Conservation (phyloP, 2,888 invertebrate species). For the Hypercompe scribonia region DNA sequence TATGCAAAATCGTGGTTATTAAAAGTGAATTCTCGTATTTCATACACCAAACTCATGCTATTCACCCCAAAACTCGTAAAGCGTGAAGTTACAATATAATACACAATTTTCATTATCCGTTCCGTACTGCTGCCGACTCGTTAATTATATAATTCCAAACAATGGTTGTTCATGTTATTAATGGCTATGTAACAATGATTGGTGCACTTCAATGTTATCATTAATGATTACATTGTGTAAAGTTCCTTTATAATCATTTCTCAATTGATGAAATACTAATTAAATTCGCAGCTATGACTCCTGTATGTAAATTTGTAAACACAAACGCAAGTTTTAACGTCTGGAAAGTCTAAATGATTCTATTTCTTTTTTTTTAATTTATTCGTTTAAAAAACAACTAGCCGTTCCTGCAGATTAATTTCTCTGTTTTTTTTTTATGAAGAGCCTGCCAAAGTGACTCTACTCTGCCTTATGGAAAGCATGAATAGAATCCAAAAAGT, state of each 20-base stretch:
- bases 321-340: neutral
- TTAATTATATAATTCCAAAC: conserved; percentile 23
- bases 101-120: conserved; percentile 8
- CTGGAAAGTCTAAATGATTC: neutral
- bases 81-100: conserved; percentile 11
- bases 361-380: neutral
- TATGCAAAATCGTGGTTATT: neutral
- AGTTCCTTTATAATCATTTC: neutral
- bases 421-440: too few relatives aligned
- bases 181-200: conserved; percentile 17
- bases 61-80: conserved; percentile 12
- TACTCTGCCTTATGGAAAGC: too few relatives aligned
- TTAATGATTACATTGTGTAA: conserved; percentile 2
- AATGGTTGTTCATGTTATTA: conserved; percentile 21
- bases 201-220: conserved; percentile 17
- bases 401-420: too few relatives aligned
- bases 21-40: conserved; percentile 2
- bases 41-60: conserved; percentile 1
- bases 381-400: too few relatives aligned
- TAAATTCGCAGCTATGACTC: neutral
- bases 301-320: neutral
- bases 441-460: too few relatives aligned
- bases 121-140: neutral
- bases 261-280: neutral
- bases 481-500: too few relatives aligned